Evolutionary conservation across 2,797 vertebrate genomes (phyloP).

Genomic region (Coregonus sp.): DNA sequence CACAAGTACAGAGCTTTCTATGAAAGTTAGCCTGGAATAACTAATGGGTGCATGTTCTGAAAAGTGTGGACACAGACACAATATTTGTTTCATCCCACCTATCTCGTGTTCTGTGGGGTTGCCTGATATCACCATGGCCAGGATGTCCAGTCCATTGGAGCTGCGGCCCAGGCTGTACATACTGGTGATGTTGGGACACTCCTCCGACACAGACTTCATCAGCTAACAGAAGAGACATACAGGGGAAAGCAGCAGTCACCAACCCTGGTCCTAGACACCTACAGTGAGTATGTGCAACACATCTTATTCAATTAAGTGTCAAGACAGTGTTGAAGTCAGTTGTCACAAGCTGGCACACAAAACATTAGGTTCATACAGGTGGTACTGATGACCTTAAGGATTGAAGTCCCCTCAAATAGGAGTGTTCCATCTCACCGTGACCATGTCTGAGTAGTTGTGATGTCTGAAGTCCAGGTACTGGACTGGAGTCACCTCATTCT

Average conservation of each 20-base stretch:
- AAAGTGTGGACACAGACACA: no score
- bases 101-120: conserved; percentile 91
- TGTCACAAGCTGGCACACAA: no score
- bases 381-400: neutral
- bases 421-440: conserved; percentile 76
- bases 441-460: conserved; percentile 93
- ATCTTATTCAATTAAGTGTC: neutral
- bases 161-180: conserved; percentile 95
- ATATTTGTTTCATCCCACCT: conserved; percentile 67
- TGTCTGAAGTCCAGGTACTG: conserved; percentile 91
- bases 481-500: conserved; percentile 87
- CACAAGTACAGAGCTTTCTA: neutral
- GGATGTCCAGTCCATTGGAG: conserved; percentile 87
- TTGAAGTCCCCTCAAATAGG: no score
- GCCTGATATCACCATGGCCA: conserved; percentile 91
- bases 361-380: neutral
- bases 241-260: neutral
- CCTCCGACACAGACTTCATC: conserved; percentile 92
- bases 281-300: neutral
- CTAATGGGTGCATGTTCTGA: no score
- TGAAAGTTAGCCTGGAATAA: neutral
- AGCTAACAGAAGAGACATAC: conserved; percentile 72
- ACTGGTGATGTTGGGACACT: conserved; percentile 92
- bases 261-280: neutral
- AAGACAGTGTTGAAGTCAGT: neutral